A percentile compares a stretch with the other conserved stretches of the same genome.
These are phyloP conservation scores for Pristionchus japonicus DNA, from an alignment of 2,888 invertebrate species.

Conservation along the genomic window DNA sequence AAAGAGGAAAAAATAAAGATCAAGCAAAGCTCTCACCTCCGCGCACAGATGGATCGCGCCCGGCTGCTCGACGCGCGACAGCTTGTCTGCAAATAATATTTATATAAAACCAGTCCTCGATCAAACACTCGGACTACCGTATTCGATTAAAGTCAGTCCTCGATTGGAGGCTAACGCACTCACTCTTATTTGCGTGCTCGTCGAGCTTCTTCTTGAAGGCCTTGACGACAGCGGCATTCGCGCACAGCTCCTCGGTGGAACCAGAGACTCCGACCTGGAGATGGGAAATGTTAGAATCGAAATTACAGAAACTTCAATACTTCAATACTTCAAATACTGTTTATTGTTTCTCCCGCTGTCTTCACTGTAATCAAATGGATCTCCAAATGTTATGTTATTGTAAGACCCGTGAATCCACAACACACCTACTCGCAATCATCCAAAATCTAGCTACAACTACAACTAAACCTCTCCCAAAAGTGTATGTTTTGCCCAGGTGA, in stretches of 20 bases:
- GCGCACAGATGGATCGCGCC: slow-evolving; percentile 88
- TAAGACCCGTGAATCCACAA: too few relatives aligned
- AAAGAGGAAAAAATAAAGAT: too few relatives aligned
- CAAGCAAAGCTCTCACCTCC: too few relatives aligned
- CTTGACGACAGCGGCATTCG: slow-evolving; percentile 83
- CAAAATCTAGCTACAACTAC: too few relatives aligned
- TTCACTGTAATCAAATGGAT: too few relatives aligned
- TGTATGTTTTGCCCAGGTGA: too few relatives aligned
- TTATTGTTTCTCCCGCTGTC: too few relatives aligned
- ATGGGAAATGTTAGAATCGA: not conserved
- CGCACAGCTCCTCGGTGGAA: slow-evolving; percentile 84
- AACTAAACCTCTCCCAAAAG: too few relatives aligned
- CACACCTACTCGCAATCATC: too few relatives aligned
- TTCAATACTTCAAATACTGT: too few relatives aligned
- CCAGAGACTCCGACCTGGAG: slow-evolving; percentile 58
- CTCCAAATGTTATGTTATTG: too few relatives aligned
- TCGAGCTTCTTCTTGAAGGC: slow-evolving; percentile 86
- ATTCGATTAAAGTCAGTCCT: not conserved
- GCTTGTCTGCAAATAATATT: slow-evolving; percentile 81
- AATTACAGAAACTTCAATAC: too few relatives aligned
- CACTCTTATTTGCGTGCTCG: slow-evolving; percentile 61
- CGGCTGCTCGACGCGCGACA: slow-evolving; percentile 93
- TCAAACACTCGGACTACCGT: not conserved
- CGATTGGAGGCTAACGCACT: not conserved
- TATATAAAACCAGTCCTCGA: not conserved